phyloP scores from a whole-genome alignment of 2,113 vertebrate species.

The Tachysurus vachellii region DNA sequence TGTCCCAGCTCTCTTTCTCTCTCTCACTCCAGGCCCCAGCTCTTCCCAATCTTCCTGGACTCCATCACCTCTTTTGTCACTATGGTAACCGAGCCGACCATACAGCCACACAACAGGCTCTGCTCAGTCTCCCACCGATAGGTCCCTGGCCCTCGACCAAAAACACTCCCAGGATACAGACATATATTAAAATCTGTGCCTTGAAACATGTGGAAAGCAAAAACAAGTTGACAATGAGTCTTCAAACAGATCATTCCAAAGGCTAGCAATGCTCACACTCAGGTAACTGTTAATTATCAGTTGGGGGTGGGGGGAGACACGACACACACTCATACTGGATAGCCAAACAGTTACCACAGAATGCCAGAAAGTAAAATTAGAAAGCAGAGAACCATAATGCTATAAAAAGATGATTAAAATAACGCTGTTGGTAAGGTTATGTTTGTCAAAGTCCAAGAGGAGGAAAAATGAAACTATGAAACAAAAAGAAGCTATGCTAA shows the following conservation, averaged over 20 bases:
- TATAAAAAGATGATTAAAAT: neutral
- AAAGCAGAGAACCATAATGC: neutral
- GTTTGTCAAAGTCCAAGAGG: neutral
- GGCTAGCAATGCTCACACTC: neutral
- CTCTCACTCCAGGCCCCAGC: conserved; percentile 18
- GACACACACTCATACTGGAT: neutral
- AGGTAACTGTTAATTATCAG: conserved; percentile 14
- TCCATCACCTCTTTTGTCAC: conserved; percentile 69
- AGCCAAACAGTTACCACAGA: neutral
- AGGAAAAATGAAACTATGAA: neutral
- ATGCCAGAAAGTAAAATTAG: neutral
- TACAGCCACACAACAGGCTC: conserved; percentile 69
- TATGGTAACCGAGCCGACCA: conserved; percentile 67
- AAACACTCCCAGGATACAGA: conserved; percentile 62
- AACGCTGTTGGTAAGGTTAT: neutral
- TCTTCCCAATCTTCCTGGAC: conserved; percentile 65
- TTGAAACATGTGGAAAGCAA: conserved; percentile 58
- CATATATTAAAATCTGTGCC: conserved; percentile 64
- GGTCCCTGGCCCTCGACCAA: conserved; percentile 69
- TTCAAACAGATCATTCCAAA: conserved; percentile 53
- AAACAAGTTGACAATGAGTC: conserved; percentile 58
- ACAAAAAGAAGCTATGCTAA: neutral
- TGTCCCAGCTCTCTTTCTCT: conserved; percentile 22
- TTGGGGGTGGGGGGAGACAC: neutral
- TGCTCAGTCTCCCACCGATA: conserved; percentile 71